These are phyloP conservation scores for Crossocerus cetratus DNA, from an alignment of 2,888 invertebrate genomes.

Conservation along the genomic window DNA sequence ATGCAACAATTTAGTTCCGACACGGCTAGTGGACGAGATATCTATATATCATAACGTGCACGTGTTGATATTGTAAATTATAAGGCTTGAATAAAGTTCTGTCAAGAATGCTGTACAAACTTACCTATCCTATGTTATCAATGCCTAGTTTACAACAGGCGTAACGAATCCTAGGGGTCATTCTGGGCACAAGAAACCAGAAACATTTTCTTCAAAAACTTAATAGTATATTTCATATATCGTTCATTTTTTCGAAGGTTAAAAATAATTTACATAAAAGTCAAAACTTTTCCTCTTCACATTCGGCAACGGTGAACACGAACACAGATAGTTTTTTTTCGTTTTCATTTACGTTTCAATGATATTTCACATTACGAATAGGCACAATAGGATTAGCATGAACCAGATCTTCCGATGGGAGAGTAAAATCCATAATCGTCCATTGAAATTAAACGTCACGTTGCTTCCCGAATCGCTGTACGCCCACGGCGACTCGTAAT, in stretches of 20 bases:
- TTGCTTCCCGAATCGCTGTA: conserved; percentile 16
- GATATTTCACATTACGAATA: conserved; percentile 66
- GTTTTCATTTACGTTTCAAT: conserved; percentile 38
- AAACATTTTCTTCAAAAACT: conserved; percentile 20
- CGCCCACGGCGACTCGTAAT: background rate
- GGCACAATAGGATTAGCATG: conserved; percentile 69
- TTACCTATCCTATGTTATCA: background rate
- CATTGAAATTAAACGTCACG: conserved; percentile 19
- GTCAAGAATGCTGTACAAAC: background rate
- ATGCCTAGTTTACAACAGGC: conserved; percentile 25
- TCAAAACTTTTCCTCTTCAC: conserved; percentile 23
- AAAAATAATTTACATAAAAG: conserved; percentile 34
- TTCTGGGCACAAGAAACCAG: conserved; percentile 21
- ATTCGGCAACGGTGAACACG: conserved; percentile 58
- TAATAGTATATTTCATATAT: conserved; percentile 35
- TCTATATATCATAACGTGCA: background rate
- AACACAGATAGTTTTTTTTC: conserved; percentile 53
- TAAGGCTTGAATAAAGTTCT: background rate
- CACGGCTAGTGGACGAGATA: background rate
- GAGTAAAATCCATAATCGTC: conserved; percentile 15
- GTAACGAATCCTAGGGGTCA: conserved; percentile 19
- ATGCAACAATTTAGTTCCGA: conserved; percentile 40
- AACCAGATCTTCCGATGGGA: conserved; percentile 42
- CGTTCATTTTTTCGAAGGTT: conserved; percentile 21
- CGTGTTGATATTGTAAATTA: background rate